These are phyloP conservation scores for Poecilia picta DNA, from an alignment of 2,797 vertebrate species.

Conservation along the genomic window DNA sequence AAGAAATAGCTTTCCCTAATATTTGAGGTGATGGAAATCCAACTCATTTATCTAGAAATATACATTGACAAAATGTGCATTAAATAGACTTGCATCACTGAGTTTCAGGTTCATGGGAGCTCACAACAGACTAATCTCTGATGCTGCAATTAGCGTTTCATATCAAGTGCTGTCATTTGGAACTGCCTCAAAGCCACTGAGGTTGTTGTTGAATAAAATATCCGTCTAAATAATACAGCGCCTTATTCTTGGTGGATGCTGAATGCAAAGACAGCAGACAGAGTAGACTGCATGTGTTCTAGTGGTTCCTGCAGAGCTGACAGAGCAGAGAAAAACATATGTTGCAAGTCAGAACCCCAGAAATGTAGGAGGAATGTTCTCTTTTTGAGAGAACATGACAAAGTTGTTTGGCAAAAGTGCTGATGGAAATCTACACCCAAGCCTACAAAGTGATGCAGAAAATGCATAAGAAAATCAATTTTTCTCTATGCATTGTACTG, in stretches of 20 bases:
- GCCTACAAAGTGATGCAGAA: slow-evolving; percentile 8
- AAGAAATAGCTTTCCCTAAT: not conserved
- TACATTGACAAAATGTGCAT: slow-evolving; percentile 4
- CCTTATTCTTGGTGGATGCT: slow-evolving; percentile 18
- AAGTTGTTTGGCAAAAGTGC: slow-evolving; percentile 9
- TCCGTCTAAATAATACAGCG: slow-evolving; percentile 17
- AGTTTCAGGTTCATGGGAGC: slow-evolving; percentile 15
- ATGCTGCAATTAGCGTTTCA: slow-evolving; percentile 22
- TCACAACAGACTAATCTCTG: slow-evolving; percentile 20
- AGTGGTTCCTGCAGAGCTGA: slow-evolving; percentile 17
- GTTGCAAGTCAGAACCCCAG: slow-evolving; percentile 12
- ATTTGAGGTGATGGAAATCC: slow-evolving; percentile 1
- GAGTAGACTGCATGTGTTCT: not conserved
- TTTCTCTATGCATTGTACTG: not conserved
- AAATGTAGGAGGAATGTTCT: slow-evolving; percentile 7
- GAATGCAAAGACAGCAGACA: slow-evolving; percentile 32
- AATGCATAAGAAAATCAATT: not conserved
- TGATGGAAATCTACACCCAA: slow-evolving; percentile 25
- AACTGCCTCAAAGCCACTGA: slow-evolving; percentile 24
- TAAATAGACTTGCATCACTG: not conserved
- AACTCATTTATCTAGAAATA: not conserved
- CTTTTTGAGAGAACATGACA: slow-evolving; percentile 26
- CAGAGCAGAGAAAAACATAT: slow-evolving; percentile 14
- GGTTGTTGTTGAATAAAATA: slow-evolving; percentile 23
- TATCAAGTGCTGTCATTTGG: slow-evolving; percentile 35